Base-by-base conservation (phyloP, 2,888 invertebrate species). In the Dilophus febrilis region DNA sequence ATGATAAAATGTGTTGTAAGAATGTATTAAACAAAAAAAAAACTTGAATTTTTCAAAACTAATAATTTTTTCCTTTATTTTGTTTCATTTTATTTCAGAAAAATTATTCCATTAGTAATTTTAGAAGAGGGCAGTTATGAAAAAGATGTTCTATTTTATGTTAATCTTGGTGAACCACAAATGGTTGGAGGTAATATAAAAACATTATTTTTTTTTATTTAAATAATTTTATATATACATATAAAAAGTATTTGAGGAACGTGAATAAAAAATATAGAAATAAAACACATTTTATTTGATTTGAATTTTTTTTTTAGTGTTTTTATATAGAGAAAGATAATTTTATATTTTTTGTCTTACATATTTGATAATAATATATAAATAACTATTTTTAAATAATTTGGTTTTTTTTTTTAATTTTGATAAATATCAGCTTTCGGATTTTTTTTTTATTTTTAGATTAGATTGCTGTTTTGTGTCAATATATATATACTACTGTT, bases 81-180 rank as follows among this genome's bases (percentile, higher is more conserved):
- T 35, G 16, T 26, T 35, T n/a, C 13, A n/a, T 14, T 13, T 13
- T 26, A 57, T 80, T 82, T 18, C 77, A 97, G 95, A 59, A 83
- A 90, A 68, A 68, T 67, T 54, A 84, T 98, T 55, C 71, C 75
- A 37, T 67, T 97, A 47, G 78, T 78, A 51, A 88, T 98, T 46
- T 74, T 87, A 48, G 95, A 98, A 66, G 92, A 94, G 57, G 95
- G 97, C 65, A 91, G 92, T 56, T 97, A 97, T 61, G 94, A 97
- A 64, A 92, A 97, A 61, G 87, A 91, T 56, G 88, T 92, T 27
- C 71, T 83, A 17, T 91, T 98, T 64, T 88, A 82, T 64, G 81
- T 97, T 12, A 85, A 91, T 57, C 67, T 98, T 19, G 88, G 84
- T 8, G 83, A 86, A 49, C 97, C 97, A 12, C 76, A 79, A 55